Evolutionary conservation across 2,888 invertebrate genomes (phyloP).

Genomic region (Synergus laeviventris): DNA sequence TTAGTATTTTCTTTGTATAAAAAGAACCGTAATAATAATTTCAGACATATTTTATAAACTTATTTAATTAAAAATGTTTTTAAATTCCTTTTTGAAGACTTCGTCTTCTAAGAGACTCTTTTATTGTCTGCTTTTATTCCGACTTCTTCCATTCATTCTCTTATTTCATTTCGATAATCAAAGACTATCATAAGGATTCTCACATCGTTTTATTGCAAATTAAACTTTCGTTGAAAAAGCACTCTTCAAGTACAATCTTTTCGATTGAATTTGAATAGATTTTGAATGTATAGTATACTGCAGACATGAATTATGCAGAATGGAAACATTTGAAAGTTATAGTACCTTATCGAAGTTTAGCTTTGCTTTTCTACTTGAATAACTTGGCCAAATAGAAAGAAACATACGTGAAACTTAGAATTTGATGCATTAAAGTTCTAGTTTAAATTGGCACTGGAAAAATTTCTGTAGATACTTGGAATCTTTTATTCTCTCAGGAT

Average conservation of each 20-base stretch:
- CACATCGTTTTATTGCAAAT: not conserved
- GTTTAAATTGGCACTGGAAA: not conserved
- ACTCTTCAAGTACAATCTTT: not conserved
- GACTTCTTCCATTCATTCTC: too few relatives aligned
- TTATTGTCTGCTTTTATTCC: too few relatives aligned
- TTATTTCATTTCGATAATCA: too few relatives aligned
- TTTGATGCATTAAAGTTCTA: not conserved
- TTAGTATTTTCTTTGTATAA: too few relatives aligned
- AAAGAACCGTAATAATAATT: too few relatives aligned
- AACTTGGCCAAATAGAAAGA: not conserved
- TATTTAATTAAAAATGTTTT: too few relatives aligned
- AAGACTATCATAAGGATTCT: not conserved
- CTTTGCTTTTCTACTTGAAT: constrained; percentile 15
- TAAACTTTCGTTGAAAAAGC: not conserved
- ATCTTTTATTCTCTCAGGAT: not conserved
- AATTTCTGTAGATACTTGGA: not conserved
- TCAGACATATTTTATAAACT: too few relatives aligned
- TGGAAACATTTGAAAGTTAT: constrained; percentile 28
- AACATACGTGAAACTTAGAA: constrained; percentile 4
- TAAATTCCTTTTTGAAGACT: too few relatives aligned
- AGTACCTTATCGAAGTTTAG: constrained; percentile 25
- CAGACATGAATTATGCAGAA: constrained; percentile 4
- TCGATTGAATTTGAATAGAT: constrained; percentile 10
- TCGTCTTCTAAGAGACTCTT: too few relatives aligned
- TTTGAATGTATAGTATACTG: not conserved